Evolutionary conservation across 2,797 vertebrate species (phyloP), one percentile per base, ranked within the genome.

Genomic region (Darevskia mixta): DNA sequence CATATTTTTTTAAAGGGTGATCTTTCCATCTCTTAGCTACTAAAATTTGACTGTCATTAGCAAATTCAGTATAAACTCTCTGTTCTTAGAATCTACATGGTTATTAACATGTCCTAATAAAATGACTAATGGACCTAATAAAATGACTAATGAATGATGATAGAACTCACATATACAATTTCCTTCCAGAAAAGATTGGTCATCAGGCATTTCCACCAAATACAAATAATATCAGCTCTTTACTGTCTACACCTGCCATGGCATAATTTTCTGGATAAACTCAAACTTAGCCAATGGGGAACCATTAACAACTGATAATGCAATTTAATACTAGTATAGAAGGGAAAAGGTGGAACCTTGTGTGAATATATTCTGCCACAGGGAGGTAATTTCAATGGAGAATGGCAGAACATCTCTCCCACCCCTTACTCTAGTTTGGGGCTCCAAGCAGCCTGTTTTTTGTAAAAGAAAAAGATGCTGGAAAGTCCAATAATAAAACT

Each of bases 61-160:
- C 83, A 85, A 67, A 64, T 76, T 76, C 58, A 1, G 9, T 64
- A 2, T 76, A 77, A 77, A 4, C 11, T 29, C 18, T 58, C 9
- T 43, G 5, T 77, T 45, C 27, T 64, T 77, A 43, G 27, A 77
- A 25, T 69, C 27, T 69, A 82, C 15, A 45, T 71, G 17, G 27
- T 77, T 35, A 77, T 77, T 77, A 85, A 66, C 4, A 66, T 41
- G 32, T 77, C 73, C 35, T 66, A 85, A 17, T 85, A 66, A 66
- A 85, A 77, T 15, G n/a, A 64, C 55, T 77, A 77, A 85, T 85
- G 38, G 73, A 43, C 41, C 35, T 66, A 77, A 17, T 85, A 85
- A 85, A 85, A 85, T 77, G 41, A 76, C 35, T 43, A 77, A 77
- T 77, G 58, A 76, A 45, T 41, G 75, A 75, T 76, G 3, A 61